Evolutionary conservation across 2,113 vertebrate species (phyloP), one percentile per base, ranked within the genome.

Genomic region (Sander vitreus): DNA sequence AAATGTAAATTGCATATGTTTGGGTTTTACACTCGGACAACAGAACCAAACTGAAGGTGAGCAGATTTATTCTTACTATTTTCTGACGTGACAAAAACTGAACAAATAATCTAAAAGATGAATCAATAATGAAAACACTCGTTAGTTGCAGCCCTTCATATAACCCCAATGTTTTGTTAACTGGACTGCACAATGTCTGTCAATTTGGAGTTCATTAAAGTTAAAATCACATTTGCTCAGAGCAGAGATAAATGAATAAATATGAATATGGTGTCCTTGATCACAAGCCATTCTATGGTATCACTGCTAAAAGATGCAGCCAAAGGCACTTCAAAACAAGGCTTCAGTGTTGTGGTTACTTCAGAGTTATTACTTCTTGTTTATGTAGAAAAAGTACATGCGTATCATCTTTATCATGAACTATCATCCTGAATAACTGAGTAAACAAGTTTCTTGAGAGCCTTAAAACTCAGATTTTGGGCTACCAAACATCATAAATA

Each of bases 181-280:
- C 33, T 62, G 19, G 21, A 33, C 60, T 18, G 25, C 53, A 80
- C 36, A 72, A 74, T 72, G 63, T 57, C 57, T 79, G 54, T 68
- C 59, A 25, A 55, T 50, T 66, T 66, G 69, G 30, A 47, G 30
- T 69, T 86, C 27, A 65, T 87, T 19, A 51, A 71, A 83, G 60
- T 81, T 87, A 50, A 74, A 72, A 55, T 81, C 48, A 25, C 18
- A 73, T 53, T 89, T 1, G 18, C 70, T 57, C 57, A n/a, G 10
- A 16, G 55, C 25, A 43, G 33, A 72, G 19, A 74, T 66, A 57
- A 67, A 62, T 1, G 19, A 15, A 71, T n/a, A 77, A 62, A 80
- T 65, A 19, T 76, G 48, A 39, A 14, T 25, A 48, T 78, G 71
- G 66, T 63, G 53, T 79, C 78, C 73, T 88, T 88, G 71, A 88